phyloP scores from a whole-genome alignment of 2,113 vertebrate genomes.

The human (Homo sapiens) region DNA sequence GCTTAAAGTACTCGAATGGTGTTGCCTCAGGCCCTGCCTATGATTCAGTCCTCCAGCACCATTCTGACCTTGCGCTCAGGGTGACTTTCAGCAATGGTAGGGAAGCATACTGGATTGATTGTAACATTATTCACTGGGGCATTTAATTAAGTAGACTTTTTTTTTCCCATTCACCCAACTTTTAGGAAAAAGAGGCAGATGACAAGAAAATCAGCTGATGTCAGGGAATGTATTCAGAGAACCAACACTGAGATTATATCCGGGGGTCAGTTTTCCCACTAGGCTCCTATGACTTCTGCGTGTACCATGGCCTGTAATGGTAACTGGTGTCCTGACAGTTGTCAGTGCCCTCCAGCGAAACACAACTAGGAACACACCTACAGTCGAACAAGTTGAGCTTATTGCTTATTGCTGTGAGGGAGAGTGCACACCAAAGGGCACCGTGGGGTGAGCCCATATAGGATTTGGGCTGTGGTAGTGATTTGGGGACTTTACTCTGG shows the following conservation, averaged over 20 bases:
- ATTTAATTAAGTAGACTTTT: not conserved
- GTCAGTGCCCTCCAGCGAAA: not conserved
- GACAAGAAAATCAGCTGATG: not conserved
- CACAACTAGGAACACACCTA: not conserved
- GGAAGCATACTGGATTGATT: not conserved
- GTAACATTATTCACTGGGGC: not conserved
- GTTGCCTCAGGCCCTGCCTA: slow-evolving; percentile 59
- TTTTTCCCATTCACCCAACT: not conserved
- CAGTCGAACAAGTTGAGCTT: too few species aligned
- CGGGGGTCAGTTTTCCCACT: not conserved
- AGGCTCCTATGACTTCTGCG: not conserved
- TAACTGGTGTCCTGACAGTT: not conserved
- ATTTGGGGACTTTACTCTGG: not conserved
- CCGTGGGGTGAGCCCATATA: not conserved
- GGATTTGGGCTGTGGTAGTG: not conserved
- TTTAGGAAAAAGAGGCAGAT: slow-evolving; percentile 29
- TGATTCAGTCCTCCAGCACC: slow-evolving; percentile 37
- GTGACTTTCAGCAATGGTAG: not conserved
- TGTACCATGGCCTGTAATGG: not conserved
- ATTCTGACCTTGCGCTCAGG: not conserved
- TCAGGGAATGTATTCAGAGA: slow-evolving; percentile 15
- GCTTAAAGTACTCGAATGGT: slow-evolving; percentile 64
- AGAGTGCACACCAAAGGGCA: fast-evolving
- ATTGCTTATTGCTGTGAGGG: not conserved
- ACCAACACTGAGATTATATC: not conserved